A percentile compares a stretch with the other conserved stretches of the same genome.
Evolutionary conservation across 2,888 invertebrate genomes (phyloP).

Genomic region (Thalpophila matura): DNA sequence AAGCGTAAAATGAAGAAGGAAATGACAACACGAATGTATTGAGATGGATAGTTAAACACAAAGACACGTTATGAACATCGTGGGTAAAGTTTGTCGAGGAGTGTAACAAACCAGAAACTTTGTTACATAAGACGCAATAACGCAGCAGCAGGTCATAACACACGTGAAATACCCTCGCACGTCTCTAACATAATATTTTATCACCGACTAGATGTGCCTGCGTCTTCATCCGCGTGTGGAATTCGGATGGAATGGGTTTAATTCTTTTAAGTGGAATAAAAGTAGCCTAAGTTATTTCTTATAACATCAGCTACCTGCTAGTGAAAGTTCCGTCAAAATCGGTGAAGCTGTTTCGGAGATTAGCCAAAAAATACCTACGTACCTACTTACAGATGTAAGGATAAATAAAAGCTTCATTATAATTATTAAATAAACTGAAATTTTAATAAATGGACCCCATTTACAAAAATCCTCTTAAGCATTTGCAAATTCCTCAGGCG

Average conservation of each 20-base stretch:
- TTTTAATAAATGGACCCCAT: slow-evolving; percentile 11
- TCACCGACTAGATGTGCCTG: too few species aligned
- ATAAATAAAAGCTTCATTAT: too few species aligned
- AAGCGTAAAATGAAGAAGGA: slow-evolving; percentile 1
- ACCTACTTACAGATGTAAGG: too few species aligned
- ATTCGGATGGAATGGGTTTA: too few species aligned
- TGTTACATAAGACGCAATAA: slow-evolving; percentile 3
- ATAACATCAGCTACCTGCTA: too few species aligned
- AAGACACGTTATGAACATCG: slow-evolving; percentile 12
- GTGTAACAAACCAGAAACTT: slow-evolving; percentile 3
- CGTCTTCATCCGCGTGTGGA: too few species aligned
- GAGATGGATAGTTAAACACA: slow-evolving; percentile 14
- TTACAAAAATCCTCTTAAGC: slow-evolving; percentile 65
- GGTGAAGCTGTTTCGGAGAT: too few species aligned
- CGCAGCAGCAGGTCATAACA: background rate
- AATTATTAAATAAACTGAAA: background rate
- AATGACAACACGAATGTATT: background rate
- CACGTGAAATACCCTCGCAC: background rate
- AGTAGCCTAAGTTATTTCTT: too few species aligned
- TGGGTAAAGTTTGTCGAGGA: background rate
- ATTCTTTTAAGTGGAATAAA: too few species aligned
- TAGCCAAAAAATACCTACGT: too few species aligned
- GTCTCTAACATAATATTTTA: too few species aligned
- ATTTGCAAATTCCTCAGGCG: slow-evolving; percentile 92
- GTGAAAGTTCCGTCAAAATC: too few species aligned